These are phyloP conservation scores for Cheumatopsyche charites DNA, from an alignment of 1,140 invertebrate species.

Conservation along the genomic window DNA sequence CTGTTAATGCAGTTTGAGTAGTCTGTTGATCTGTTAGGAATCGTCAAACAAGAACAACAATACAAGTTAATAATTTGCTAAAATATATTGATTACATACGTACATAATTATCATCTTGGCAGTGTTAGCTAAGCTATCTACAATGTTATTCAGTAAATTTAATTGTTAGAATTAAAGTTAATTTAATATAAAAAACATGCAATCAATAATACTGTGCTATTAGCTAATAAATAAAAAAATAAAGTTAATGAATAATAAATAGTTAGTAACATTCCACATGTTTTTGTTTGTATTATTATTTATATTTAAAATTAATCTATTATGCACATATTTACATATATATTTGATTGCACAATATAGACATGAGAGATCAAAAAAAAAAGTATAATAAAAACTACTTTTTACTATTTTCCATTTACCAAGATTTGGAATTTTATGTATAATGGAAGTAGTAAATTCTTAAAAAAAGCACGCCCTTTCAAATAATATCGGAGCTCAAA, in stretches of 20 bases:
- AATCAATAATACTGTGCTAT: too few species aligned
- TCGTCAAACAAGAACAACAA: conserved; percentile 47
- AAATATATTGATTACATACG: conserved; percentile 13
- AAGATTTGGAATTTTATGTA: not conserved
- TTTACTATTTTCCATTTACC: too few species aligned
- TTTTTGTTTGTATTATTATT: conserved; percentile 6
- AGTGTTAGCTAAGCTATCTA: not conserved
- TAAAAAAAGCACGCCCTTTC: conserved; percentile 32
- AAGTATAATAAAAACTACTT: too few species aligned
- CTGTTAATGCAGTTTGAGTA: conserved; percentile 46
- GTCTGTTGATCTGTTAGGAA: conserved; percentile 49
- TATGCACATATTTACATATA: too few species aligned
- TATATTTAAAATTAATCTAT: not conserved
- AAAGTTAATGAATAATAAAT: not conserved
- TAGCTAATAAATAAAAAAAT: too few species aligned
- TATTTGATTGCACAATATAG: too few species aligned
- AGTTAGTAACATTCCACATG: not conserved
- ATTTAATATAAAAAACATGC: not conserved
- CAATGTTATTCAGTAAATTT: too few species aligned
- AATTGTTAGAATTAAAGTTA: too few species aligned
- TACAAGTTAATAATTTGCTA: conserved; percentile 43
- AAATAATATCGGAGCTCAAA: conserved; percentile 34
- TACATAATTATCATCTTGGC: not conserved
- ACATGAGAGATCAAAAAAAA: too few species aligned
- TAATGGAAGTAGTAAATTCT: not conserved